phyloP scores from a whole-genome alignment of 2,888 invertebrate species.

The Embidobia sp. region DNA sequence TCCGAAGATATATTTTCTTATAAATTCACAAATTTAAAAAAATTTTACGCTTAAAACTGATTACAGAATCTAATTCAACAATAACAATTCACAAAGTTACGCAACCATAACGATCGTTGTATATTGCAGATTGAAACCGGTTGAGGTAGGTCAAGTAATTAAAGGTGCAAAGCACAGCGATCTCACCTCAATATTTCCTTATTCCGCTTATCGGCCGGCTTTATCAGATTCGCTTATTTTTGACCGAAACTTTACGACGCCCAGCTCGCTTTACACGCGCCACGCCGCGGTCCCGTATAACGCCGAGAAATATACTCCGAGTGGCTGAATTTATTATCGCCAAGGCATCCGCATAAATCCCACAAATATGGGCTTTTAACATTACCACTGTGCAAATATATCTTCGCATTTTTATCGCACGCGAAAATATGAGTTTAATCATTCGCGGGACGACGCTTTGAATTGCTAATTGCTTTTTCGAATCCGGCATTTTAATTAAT shows the following conservation, averaged over 20 bases:
- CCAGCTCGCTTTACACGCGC: slow-evolving; percentile 61
- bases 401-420: slow-evolving; percentile 38
- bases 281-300: slow-evolving; percentile 59
- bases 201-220: slow-evolving; percentile 43
- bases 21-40: too few relatives aligned
- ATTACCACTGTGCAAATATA: slow-evolving; percentile 57
- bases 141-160: slow-evolving; percentile 65
- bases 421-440: slow-evolving; percentile 46
- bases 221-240: slow-evolving; percentile 62
- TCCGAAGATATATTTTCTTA: too few relatives aligned
- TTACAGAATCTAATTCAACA: neutral
- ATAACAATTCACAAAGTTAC: slow-evolving; percentile 39
- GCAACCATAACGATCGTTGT: slow-evolving; percentile 60
- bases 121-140: slow-evolving; percentile 61
- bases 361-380: slow-evolving; percentile 60
- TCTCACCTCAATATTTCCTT: slow-evolving; percentile 43
- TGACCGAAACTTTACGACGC: slow-evolving; percentile 60
- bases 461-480: slow-evolving; percentile 52
- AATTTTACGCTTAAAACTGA: neutral
- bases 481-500: slow-evolving; percentile 37
- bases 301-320: slow-evolving; percentile 49
- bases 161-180: slow-evolving; percentile 57
- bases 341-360: slow-evolving; percentile 55
- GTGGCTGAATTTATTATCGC: slow-evolving; percentile 55
- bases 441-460: slow-evolving; percentile 38